A percentile compares a stretch with the other conserved stretches of the same genome.
These are phyloP conservation scores for Microtus pennsylvanicus DNA, from an alignment of 2,113 vertebrate genomes.

Conservation along the genomic window DNA sequence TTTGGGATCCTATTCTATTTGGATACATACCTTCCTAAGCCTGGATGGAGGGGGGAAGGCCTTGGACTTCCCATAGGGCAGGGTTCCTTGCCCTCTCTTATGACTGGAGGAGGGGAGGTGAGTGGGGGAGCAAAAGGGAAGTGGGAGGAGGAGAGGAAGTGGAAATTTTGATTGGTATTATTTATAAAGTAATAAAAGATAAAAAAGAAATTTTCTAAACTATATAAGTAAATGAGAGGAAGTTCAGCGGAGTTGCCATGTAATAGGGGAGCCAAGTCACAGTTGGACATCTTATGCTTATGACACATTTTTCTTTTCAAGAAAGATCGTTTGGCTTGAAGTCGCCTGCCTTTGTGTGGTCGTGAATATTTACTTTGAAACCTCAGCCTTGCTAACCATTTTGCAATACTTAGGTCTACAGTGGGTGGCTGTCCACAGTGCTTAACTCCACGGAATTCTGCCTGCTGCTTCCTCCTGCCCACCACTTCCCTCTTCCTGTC, in stretches of 20 bases:
- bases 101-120: too few species aligned
- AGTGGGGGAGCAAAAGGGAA: too few species aligned
- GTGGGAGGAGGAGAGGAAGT: too few species aligned
- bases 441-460: neutral
- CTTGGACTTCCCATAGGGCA: too few species aligned
- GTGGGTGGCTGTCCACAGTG: neutral
- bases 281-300: neutral
- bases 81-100: too few species aligned
- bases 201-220: neutral
- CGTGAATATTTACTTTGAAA: slow-evolving; percentile 17
- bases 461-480: neutral
- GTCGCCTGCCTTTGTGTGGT: slow-evolving; percentile 8
- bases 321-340: neutral
- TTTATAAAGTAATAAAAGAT: too few species aligned
- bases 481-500: slow-evolving; percentile 55
- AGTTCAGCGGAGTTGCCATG: too few species aligned
- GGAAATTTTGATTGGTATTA: too few species aligned
- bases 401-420: neutral
- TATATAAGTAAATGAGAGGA: too few species aligned
- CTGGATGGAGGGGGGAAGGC: too few species aligned
- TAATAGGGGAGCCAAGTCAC: neutral
- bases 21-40: too few species aligned
- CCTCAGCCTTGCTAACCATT: slow-evolving; percentile 10
- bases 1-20: too few species aligned
- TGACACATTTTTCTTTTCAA: neutral